These are phyloP conservation scores for Drosophila ananassae DNA, from an alignment of 1,140 invertebrate species.

Conservation along the genomic window DNA sequence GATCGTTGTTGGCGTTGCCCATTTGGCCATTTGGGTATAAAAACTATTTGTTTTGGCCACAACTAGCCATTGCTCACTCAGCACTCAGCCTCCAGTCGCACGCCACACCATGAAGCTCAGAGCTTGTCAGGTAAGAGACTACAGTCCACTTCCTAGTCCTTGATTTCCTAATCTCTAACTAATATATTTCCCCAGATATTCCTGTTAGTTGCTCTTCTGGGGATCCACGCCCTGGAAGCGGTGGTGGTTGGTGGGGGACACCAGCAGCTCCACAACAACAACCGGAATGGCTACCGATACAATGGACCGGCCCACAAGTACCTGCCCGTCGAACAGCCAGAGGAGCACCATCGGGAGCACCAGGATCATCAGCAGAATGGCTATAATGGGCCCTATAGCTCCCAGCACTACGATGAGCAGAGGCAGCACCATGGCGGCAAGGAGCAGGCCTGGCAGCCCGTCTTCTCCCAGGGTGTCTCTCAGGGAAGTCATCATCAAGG, in stretches of 20 bases:
- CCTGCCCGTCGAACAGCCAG: conserved; percentile 46
- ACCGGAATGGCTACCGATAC: conserved; percentile 62
- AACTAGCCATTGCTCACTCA: conserved; percentile 40
- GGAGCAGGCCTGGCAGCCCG: conserved; percentile 4
- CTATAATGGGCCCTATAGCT: conserved; percentile 48
- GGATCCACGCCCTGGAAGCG: conserved; percentile 20
- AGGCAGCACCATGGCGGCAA: conserved; percentile 4
- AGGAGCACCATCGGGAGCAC: conserved; percentile 3
- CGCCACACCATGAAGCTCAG: conserved; percentile 20
- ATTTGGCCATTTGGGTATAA: conserved; percentile 21
- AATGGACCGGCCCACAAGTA: conserved; percentile 70
- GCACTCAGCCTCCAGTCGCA: conserved; percentile 7
- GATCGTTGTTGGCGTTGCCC: conserved; percentile 5
- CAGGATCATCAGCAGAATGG: conserved; percentile 12
- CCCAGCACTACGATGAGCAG: conserved; percentile 35
- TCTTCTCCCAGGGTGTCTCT: not conserved
- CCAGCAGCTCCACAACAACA: conserved; percentile 27
- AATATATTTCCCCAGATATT: not conserved
- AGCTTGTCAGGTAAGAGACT: conserved; percentile 3
- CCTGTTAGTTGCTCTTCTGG: conserved; percentile 9
- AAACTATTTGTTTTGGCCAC: conserved; percentile 22
- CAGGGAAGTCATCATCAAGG: not conserved
- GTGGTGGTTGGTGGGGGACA: conserved; percentile 32
- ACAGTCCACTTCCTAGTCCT: not conserved
- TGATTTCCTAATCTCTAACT: too few relatives aligned